Evolutionary conservation across 2,113 vertebrate species (phyloP), one percentile per base, ranked within the genome.

Genomic region (Trogon melanurus): DNA sequence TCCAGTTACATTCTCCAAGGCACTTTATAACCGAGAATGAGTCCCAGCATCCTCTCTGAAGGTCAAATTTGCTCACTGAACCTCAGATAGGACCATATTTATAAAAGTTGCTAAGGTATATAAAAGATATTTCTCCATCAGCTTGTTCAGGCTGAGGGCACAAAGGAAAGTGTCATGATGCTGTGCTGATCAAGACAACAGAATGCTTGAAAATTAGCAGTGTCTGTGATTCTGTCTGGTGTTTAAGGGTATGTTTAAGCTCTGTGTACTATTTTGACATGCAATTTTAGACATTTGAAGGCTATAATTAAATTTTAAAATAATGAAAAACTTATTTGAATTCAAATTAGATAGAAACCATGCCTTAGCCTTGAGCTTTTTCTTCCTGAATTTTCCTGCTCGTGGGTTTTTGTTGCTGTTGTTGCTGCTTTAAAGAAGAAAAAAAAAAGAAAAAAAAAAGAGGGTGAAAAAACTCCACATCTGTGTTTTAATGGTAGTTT

Each of bases 241-340:
- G 47, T 90, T 80, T 62, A 66, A 90, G 26, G 16, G 22, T 76
- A 38, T 92, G 90, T 76, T 94, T 95, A 93, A 91, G 27, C 22
- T 54, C 56, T 91, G 54, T 66, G 56, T 93, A 60, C 91, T 93
- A 56, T 96, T 91, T 91, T 90, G 56, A 78, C 76, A 89, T 80
- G 74, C 64, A 76, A 79, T 94, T 95, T 93, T 83, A 85, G 80
- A 86, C 9, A 71, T 83, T 91, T 93, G 60, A 95, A 80, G 26
- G 44, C 48, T 86, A 56, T 78, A 95, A 96, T 96, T 91, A 70
- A 76, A 91, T 88, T 94, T 88, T 13, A 86, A 96, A 93, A 83
- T 95, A 94, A 94, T 94, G 67, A 83, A 95, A 95, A 94, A 47
- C 81, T 82, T 88, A 88, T 60, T 93, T 95, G 26, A 96, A 90